Base-by-base conservation (phyloP, 2,113 vertebrate genomes). In the Rhinolophus ferrumequinum region DNA sequence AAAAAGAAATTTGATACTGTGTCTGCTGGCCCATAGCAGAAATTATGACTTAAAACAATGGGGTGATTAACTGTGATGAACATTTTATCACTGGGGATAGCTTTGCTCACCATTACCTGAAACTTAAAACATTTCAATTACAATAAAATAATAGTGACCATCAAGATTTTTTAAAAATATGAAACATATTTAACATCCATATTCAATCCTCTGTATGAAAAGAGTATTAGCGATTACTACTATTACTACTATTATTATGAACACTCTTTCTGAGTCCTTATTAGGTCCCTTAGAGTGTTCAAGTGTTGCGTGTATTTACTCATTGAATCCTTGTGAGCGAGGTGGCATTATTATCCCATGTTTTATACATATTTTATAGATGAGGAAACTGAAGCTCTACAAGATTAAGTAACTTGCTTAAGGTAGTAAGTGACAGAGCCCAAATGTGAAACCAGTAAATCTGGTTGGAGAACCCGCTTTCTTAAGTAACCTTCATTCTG, bases 361-460 rank as follows among this genome's bases (percentile, higher is more conserved):
- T 54, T 91, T 91, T 73, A 58, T 19, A 75, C 35, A 60, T 81
- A 72, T 85, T 88, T 97, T 88, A 81, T 47, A 82, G 50, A 77
- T 85, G 62, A 90, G 35, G 47, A 85, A 95, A 96, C 75, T 77
- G 41, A 72, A 95, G 77, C 21, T n/a, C 41, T 44, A 19, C 9
- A 35, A 85, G 80, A 44, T 95, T 72, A 96, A 76, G 73, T 26
- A 62, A 89, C 81, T 91, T 82, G 77, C 50, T 44, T 47, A 76
- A 75, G 64, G 56, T 95, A 41, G 47, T 70, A 82, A 90, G 44
- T 6, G 41, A 70, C 44, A 92, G 75, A 92, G 75, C 30, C 64
- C 72, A 1, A 66, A 77, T 22, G 62, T n/a, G 26, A 95, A 85
- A 79, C 80, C 60, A 91, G 94, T 80, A 76, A 69, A 70, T 60